Percentiles rank a stretch among this genome's conserved stretches.
Conservation (phyloP, 2,113 vertebrate species). For the Scolopax mira region DNA sequence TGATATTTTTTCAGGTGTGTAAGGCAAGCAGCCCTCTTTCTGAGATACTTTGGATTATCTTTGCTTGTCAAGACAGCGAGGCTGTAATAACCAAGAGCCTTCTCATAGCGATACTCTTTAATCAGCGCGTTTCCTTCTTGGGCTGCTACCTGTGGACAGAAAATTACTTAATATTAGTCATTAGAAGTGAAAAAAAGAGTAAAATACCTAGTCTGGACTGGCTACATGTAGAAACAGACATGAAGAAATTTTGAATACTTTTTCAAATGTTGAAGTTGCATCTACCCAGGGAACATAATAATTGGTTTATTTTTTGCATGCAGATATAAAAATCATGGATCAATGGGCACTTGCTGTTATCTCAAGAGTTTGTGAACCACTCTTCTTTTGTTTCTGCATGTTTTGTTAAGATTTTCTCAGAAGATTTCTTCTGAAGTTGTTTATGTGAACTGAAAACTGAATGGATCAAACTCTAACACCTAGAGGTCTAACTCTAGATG, state of each 20-base stretch:
- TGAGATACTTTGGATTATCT: slow-evolving; percentile 63
- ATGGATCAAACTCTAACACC: not conserved
- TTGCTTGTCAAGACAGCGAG: slow-evolving; percentile 76
- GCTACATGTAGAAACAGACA: too few species aligned
- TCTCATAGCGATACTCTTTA: slow-evolving; percentile 53
- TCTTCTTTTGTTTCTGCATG: not conserved
- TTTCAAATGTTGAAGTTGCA: not conserved
- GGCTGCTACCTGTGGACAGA: slow-evolving; percentile 75
- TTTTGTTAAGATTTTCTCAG: not conserved
- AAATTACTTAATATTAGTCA: not conserved
- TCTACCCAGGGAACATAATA: not conserved
- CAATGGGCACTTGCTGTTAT: not conserved
- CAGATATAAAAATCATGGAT: not conserved
- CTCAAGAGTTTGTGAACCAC: not conserved
- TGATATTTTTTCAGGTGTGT: slow-evolving; percentile 70
- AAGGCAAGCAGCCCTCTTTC: slow-evolving; percentile 82
- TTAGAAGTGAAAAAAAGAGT: not conserved
- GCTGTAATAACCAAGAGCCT: slow-evolving; percentile 79
- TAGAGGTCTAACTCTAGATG: too few species aligned
- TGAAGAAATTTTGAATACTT: not conserved
- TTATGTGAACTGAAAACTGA: not conserved
- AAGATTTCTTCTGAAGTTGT: not conserved
- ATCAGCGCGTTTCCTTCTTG: slow-evolving; percentile 77
- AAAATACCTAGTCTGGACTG: not conserved
- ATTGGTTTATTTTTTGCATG: not conserved